Conservation (phyloP, 2,113 vertebrate species). For the Bagarius yarrelli region DNA sequence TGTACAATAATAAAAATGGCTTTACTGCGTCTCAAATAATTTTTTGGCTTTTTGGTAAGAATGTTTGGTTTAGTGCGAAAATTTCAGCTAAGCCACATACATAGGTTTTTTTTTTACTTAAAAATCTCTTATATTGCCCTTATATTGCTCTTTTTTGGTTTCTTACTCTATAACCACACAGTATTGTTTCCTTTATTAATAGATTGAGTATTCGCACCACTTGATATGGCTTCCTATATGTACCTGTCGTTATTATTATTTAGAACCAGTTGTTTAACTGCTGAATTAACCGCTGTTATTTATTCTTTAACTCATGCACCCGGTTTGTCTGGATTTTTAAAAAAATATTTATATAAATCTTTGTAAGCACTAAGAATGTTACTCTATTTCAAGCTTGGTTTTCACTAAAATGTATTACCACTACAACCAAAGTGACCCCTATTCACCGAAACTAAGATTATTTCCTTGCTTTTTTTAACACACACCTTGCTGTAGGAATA, state of each 20-base stretch:
- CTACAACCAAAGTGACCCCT: constrained; percentile 61
- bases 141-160: background rate
- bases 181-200: constrained; percentile 20
- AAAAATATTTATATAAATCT: constrained; percentile 51
- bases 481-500: constrained; percentile 46
- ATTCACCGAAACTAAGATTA: constrained; percentile 26
- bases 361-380: constrained; percentile 64
- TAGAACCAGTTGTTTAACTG: constrained; percentile 37
- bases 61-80: no score
- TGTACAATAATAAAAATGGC: background rate
- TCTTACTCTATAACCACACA: background rate
- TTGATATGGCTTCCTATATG: background rate
- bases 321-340: constrained; percentile 33
- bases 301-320: constrained; percentile 32
- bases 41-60: no score
- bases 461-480: constrained; percentile 43
- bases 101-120: no score
- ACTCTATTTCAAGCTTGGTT: constrained; percentile 43
- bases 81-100: no score
- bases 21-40: background rate
- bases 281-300: constrained; percentile 28
- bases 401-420: constrained; percentile 39
- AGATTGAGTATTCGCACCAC: background rate
- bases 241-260: constrained; percentile 18
- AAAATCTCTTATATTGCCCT: no score